A percentile compares a stretch with the other conserved stretches of the same genome.
phyloP scores from a whole-genome alignment of 2,797 vertebrate species.

The Hipposideros larvatus region DNA sequence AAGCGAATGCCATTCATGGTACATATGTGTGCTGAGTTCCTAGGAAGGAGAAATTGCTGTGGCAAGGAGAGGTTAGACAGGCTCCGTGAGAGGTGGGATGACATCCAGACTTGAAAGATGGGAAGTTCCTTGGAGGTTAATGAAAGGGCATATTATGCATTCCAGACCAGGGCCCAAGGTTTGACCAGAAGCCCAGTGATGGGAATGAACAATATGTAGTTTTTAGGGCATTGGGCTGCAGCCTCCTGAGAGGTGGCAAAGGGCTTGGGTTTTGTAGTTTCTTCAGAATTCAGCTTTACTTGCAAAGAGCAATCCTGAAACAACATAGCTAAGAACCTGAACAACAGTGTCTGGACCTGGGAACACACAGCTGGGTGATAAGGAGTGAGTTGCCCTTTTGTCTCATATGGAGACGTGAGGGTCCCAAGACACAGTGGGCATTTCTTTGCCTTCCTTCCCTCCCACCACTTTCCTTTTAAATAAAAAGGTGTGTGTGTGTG shows the following conservation, averaged over 20 bases:
- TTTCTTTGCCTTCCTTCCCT: neutral
- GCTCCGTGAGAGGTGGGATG: neutral
- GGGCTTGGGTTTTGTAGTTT: neutral
- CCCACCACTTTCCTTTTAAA: neutral
- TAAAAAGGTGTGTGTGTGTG: neutral
- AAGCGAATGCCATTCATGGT: slow-evolving; percentile 3
- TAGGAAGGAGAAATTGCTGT: slow-evolving; percentile 63
- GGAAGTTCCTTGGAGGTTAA: neutral
- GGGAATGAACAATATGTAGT: neutral
- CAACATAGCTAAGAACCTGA: neutral
- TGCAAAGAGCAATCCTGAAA: neutral
- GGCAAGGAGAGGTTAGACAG: slow-evolving; percentile 24
- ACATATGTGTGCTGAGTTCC: slow-evolving; percentile 38
- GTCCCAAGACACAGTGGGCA: neutral
- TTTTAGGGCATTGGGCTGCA: neutral
- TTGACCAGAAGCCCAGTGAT: neutral
- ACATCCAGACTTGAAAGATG: neutral
- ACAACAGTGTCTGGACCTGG: neutral
- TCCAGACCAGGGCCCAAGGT: neutral
- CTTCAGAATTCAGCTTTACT: neutral
- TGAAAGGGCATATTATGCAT: neutral
- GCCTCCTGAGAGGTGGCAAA: neutral
- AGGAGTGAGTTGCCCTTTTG: neutral
- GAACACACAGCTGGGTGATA: neutral
- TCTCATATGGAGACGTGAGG: neutral